Evolutionary conservation across 2,888 invertebrate species (phyloP).

Genomic region (Drosophila antonietae): DNA sequence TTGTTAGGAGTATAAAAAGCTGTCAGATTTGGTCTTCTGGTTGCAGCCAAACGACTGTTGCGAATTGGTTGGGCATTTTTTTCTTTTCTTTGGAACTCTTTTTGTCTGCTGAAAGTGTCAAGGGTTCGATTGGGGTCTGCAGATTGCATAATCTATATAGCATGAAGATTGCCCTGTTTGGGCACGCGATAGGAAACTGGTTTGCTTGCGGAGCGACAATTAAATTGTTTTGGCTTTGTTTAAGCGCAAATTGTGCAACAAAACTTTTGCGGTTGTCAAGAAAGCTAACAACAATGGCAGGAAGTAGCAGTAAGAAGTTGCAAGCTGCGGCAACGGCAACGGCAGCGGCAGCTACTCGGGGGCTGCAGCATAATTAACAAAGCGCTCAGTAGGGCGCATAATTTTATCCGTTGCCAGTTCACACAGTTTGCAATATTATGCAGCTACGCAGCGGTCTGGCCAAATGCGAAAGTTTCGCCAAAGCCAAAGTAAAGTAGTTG

Average conservation of each 20-base stretch:
- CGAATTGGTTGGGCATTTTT: constrained; percentile 5
- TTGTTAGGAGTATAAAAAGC: neutral
- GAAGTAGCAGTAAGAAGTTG: constrained; percentile 36
- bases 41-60: constrained; percentile 17
- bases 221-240: constrained; percentile 78
- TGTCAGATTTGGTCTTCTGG: constrained; percentile 24
- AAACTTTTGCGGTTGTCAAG: constrained; percentile 68
- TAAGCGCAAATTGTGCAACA: constrained; percentile 75
- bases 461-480: constrained; percentile 63
- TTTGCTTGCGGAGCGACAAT: constrained; percentile 63
- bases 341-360: constrained; percentile 19
- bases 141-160: constrained; percentile 36
- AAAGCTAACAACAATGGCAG: constrained; percentile 50
- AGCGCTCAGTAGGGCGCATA: constrained; percentile 75
- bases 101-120: constrained; percentile 27
- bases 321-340: neutral
- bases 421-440: constrained; percentile 54
- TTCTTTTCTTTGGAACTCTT: neutral
- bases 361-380: constrained; percentile 70
- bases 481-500: constrained; percentile 74
- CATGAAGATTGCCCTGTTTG: constrained; percentile 17
- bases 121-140: constrained; percentile 34
- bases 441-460: constrained; percentile 42
- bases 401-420: constrained; percentile 62
- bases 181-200: constrained; percentile 20